Base-by-base conservation (phyloP, 64 coral and sea anemone species). In the Trachythela sp. region DNA sequence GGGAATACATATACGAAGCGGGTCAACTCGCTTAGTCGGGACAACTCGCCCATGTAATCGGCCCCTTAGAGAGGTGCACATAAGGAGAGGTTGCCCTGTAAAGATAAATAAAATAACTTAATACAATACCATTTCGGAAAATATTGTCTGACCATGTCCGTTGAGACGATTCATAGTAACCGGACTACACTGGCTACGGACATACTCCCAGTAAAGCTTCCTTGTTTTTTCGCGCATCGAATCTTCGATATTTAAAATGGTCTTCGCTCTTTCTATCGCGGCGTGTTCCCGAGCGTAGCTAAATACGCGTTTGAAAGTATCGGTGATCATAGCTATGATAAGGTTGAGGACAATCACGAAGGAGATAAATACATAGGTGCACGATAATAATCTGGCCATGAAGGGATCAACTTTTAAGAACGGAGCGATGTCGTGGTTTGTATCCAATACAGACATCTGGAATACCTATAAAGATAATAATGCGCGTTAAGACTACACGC, bases 201-300 rank as follows among this genome's bases (percentile, higher is more conserved):
- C 35, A 18, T 80, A 80, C 35, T 80, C 75, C 75, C 75, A 80
- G 35, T 80, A 80, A 13, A 15, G 31, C 20, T 80, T 39, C 13
- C 75, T 35, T 30, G 75, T 29, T 36, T 80, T 80, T 8, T 35
- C 37, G 4, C 75, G 75, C 75, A 80, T 37, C 3, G 75, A 80
- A 36, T 80, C 75, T 30, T 80, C 75, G 75, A 80, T 37, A 18
- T 80, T 80, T 8, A 80, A 39, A 38, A 80, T 80, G 75, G 75
- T 80, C 75, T 80, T 80, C 20, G 75, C 75, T 80, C 75, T 8
- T 80, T 80, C 75, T 15, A 80, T 80, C 20, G 75, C 75, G 9
- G 75, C 75, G 75, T 80, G 75, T 39, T 80, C 75, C 34, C 35
- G 75, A 39, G 75, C 75, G 33, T 80, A 80, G 9, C 37, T 80